These are phyloP conservation scores for Vulpes ferrilata DNA, from an alignment of 2,113 vertebrate genomes.

Conservation along the genomic window DNA sequence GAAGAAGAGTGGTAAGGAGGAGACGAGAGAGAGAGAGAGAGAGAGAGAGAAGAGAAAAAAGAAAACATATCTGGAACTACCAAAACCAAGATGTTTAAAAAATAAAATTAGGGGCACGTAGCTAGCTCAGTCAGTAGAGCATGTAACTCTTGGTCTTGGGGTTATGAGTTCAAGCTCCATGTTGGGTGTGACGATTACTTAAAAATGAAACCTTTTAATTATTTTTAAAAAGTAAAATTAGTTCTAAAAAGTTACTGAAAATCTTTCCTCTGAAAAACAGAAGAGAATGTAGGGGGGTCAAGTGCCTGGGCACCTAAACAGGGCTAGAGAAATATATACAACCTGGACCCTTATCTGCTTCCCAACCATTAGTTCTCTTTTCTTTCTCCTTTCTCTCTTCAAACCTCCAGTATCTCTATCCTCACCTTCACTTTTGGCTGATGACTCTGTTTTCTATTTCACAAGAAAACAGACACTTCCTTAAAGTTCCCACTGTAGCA, in stretches of 20 bases:
- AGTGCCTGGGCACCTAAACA: neutral
- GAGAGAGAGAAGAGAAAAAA: neutral
- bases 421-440: neutral
- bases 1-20: neutral
- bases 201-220: neutral
- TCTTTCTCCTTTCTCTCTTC: neutral
- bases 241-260: constrained; percentile 47
- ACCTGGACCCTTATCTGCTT: neutral
- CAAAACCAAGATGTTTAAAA: constrained; percentile 29
- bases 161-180: neutral
- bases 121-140: neutral
- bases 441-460: neutral
- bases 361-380: neutral
- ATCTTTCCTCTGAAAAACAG: neutral
- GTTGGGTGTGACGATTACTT: neutral
- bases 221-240: constrained; percentile 11
- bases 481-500: neutral
- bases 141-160: neutral
- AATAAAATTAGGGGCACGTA: neutral
- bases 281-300: neutral
- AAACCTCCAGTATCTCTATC: neutral
- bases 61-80: neutral
- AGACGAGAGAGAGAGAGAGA: neutral
- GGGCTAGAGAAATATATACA: neutral
- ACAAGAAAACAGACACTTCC: neutral